Conservation (phyloP, 2,888 invertebrate genomes). For the Acanthosepion lycidas region DNA sequence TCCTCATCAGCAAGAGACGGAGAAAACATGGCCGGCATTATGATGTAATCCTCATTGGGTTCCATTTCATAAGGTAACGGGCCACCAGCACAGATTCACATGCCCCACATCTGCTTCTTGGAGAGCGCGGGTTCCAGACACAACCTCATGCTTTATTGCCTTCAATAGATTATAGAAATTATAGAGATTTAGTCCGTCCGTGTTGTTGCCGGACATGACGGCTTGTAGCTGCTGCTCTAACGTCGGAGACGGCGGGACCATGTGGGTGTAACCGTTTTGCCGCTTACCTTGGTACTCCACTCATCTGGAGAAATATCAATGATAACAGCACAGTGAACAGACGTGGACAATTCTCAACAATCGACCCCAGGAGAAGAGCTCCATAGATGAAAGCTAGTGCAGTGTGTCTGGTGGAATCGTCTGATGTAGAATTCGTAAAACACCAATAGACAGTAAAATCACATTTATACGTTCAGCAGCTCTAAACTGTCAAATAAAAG, state of each 20-base stretch:
- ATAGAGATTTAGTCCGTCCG: conserved; percentile 60
- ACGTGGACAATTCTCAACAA: too few relatives aligned
- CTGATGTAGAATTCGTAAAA: too few relatives aligned
- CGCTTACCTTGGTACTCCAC: neutral
- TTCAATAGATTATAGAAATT: conserved; percentile 89
- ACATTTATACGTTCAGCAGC: too few relatives aligned
- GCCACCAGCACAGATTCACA: neutral
- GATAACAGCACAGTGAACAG: conserved; percentile 51
- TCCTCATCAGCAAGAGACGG: conserved; percentile 1
- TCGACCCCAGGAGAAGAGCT: too few relatives aligned
- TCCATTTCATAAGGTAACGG: neutral
- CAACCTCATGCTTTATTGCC: conserved; percentile 88
- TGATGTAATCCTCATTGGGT: neutral
- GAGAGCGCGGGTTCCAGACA: conserved; percentile 80
- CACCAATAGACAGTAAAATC: too few relatives aligned
- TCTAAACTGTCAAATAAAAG: too few relatives aligned
- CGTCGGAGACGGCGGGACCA: conserved; percentile 35
- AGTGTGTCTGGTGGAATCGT: too few relatives aligned
- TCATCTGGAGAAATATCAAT: conserved; percentile 79
- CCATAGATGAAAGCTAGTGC: too few relatives aligned
- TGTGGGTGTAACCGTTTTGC: neutral
- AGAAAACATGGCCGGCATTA: neutral
- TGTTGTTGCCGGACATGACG: conserved; percentile 53
- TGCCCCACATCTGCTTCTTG: conserved; percentile 48
- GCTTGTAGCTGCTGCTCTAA: conserved; percentile 53